Evolutionary conservation across 1,140 invertebrate species (phyloP).

Genomic region (Meloidogyne chitwoodi): DNA sequence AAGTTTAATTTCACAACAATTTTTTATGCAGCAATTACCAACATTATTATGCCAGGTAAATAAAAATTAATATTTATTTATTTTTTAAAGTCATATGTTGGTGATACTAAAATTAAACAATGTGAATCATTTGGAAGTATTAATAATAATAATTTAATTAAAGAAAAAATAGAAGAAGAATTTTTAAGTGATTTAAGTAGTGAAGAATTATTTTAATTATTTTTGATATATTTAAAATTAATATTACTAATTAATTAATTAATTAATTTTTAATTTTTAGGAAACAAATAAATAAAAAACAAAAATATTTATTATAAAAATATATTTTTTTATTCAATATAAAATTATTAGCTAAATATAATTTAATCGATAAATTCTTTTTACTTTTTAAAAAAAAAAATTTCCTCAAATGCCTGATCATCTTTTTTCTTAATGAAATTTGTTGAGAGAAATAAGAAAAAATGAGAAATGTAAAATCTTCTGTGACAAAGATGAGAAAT

Average conservation of each 20-base stretch:
- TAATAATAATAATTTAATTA: background rate
- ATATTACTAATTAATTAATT: too few species aligned
- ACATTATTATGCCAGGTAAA: constrained; percentile 9
- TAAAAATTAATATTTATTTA: background rate
- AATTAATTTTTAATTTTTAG: too few species aligned
- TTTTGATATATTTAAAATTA: too few species aligned
- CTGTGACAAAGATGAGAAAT: too few species aligned
- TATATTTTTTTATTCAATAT: too few species aligned
- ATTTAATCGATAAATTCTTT: background rate
- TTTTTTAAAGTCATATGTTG: background rate
- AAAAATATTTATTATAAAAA: too few species aligned
- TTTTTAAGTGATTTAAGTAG: too few species aligned
- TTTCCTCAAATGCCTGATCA: background rate
- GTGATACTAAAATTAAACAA: background rate
- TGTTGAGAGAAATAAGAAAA: background rate
- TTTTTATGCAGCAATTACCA: constrained; percentile 12
- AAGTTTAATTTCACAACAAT: constrained; percentile 5
- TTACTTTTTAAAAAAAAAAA: background rate
- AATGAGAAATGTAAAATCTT: too few species aligned
- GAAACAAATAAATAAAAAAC: too few species aligned
- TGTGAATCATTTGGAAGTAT: background rate
- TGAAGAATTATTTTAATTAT: background rate
- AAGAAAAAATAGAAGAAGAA: background rate
- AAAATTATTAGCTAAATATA: too few species aligned
- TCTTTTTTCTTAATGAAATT: background rate